Evolutionary conservation across 2,113 vertebrate genomes (phyloP), one percentile per base, ranked within the genome.

Genomic region (Oriolus oriolus): DNA sequence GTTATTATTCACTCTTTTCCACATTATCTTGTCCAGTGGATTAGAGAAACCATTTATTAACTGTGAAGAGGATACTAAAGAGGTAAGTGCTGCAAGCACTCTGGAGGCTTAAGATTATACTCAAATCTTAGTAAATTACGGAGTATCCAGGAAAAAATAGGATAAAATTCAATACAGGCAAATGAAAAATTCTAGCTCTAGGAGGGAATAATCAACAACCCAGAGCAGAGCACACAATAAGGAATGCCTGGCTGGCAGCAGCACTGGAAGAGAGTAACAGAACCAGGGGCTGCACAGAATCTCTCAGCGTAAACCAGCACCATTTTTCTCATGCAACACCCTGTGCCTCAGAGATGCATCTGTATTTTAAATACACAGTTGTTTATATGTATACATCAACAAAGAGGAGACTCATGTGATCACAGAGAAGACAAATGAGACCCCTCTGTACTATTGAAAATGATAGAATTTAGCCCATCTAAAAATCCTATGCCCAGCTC

Each of bases 41-140:
- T 96, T 90, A 94, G 20, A 85, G 78, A 97, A 96, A 90, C 60
- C 79, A 61, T 92, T 95, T 84, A 88, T 93, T 90, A 92, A 89
- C 85, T 70, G 61, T 80, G 76, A 95, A 95, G 94, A 88, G 85
- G 83, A 88, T 63, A 86, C 83, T 94, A 50, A 92, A 94, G 75
- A 92, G 50, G 59, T 77, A 92, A 92, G 68, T 80, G 85, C 88
- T 80, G 47, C 83, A 86, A 94, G 76, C 83, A 69, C 68, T 93
- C 90, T 47, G 47, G 19, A 86, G 57, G 89, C 33, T 88, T 86
- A 84, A 88, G 68, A 86, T 90, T 93, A 63, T 69, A 76, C 71
- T 76, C 47, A 69, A 93, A 90, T 80, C 83, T 86, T 80, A 61
- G 45, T 82, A 93, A 96, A 93, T 93, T 95, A 93, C 93, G 50